Percentiles rank a stretch among this genome's conserved stretches.
These are phyloP conservation scores for Cephus runcator DNA, from an alignment of 2,888 invertebrate genomes.

Conservation along the genomic window DNA sequence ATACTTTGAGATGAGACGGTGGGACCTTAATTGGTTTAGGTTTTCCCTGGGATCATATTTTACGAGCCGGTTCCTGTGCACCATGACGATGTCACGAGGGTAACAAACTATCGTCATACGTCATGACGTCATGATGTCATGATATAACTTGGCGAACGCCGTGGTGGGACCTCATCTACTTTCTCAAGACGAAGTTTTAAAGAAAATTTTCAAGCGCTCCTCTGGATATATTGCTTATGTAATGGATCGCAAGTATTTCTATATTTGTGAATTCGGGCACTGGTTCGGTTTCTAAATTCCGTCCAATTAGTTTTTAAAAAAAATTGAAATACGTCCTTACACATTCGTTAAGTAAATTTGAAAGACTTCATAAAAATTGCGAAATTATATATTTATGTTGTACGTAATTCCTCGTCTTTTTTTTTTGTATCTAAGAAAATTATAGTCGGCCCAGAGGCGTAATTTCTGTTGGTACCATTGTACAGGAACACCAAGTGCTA, in stretches of 20 bases:
- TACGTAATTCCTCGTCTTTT: background rate
- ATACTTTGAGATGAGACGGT: constrained; percentile 6
- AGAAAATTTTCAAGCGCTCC: background rate
- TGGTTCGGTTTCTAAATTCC: background rate
- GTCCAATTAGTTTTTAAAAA: background rate
- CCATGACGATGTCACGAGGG: constrained; percentile 22
- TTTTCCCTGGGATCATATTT: constrained; percentile 35
- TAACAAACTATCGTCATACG: constrained; percentile 29
- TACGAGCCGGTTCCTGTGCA: constrained; percentile 21
- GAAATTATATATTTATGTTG: background rate
- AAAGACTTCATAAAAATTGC: background rate
- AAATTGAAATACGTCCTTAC: background rate
- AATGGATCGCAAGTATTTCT: background rate
- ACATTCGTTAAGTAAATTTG: background rate
- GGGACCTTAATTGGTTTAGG: constrained; percentile 33
- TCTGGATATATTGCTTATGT: background rate
- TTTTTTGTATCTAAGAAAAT: background rate
- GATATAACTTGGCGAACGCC: background rate
- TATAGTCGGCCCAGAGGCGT: background rate
- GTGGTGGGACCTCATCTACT: background rate
- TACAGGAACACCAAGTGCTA: background rate
- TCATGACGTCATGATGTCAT: constrained; percentile 18
- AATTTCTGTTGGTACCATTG: background rate
- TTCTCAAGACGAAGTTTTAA: background rate
- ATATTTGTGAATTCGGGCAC: background rate